Conservation (phyloP, 2,797 vertebrate genomes). For the Danio jaintianensis region DNA sequence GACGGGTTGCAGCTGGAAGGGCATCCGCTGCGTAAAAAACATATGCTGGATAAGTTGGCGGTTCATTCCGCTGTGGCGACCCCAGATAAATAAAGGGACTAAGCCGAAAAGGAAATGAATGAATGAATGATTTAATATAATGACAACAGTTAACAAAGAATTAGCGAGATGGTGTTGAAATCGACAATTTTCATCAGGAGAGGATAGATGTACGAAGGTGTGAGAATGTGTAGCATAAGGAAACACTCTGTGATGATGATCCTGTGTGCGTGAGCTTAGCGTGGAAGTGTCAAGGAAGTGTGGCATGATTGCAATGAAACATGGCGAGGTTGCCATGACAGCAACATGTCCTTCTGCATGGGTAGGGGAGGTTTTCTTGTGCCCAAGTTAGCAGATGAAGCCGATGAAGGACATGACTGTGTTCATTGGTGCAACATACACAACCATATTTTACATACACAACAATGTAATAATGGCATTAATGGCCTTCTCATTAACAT, state of each 20-base stretch:
- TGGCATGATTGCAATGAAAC: slow-evolving; percentile 66
- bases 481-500: slow-evolving; percentile 10
- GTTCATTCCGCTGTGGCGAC: too few relatives aligned
- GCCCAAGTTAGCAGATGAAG: slow-evolving; percentile 21
- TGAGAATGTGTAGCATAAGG: slow-evolving; percentile 23
- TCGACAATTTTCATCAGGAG: slow-evolving; percentile 1
- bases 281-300: slow-evolving; percentile 51
- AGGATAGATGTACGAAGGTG: neutral
- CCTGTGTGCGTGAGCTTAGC: neutral
- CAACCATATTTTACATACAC: neutral
- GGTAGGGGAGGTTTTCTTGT: slow-evolving; percentile 21
- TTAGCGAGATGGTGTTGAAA: slow-evolving; percentile 22
- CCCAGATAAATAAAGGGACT: too few relatives aligned
- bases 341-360: slow-evolving; percentile 30
- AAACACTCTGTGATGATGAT: slow-evolving; percentile 25
- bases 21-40: too few relatives aligned
- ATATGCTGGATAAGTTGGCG: too few relatives aligned
- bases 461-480: neutral
- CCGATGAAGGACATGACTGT: slow-evolving; percentile 37
- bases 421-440: slow-evolving; percentile 5
- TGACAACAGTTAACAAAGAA: slow-evolving; percentile 9
- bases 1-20: too few relatives aligned
- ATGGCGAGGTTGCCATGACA: slow-evolving; percentile 56
- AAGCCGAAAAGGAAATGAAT: too few relatives aligned
- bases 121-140: too few relatives aligned